Conservation (phyloP, 2,113 vertebrate genomes). For the Tragelaphus buxtoni region DNA sequence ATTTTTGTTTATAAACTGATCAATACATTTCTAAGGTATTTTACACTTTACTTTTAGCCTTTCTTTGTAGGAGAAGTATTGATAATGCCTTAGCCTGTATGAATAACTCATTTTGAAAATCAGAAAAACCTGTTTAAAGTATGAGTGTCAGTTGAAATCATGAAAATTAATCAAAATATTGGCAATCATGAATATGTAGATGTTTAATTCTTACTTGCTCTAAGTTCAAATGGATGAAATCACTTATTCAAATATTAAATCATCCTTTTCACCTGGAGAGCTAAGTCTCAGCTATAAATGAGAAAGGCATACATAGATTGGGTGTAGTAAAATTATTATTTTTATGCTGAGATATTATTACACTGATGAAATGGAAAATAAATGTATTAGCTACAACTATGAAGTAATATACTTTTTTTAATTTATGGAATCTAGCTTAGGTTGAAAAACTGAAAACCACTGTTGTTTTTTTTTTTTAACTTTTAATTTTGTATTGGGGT, state of each 20-base stretch:
- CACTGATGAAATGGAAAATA: background rate
- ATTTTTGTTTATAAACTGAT: background rate
- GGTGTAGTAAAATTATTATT: background rate
- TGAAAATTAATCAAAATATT: slow-evolving; percentile 33
- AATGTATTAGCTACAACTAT: background rate
- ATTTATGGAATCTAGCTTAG: background rate
- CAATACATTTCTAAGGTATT: background rate
- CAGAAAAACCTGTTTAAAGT: background rate
- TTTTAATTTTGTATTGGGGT: background rate
- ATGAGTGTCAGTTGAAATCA: background rate
- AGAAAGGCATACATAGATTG: background rate
- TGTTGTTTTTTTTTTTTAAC: background rate
- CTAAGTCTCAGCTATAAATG: background rate
- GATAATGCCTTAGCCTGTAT: background rate
- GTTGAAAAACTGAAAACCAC: background rate
- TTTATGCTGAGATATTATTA: background rate
- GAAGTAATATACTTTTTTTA: background rate
- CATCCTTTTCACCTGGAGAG: background rate
- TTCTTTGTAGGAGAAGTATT: background rate
- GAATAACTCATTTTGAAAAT: background rate
- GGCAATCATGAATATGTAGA: slow-evolving; percentile 9
- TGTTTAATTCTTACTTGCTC: background rate
- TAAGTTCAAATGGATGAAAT: background rate
- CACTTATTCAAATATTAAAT: slow-evolving; percentile 14
- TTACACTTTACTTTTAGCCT: background rate